These are phyloP conservation scores for Rhea americana DNA, from an alignment of 2,113 vertebrate species.

Conservation along the genomic window DNA sequence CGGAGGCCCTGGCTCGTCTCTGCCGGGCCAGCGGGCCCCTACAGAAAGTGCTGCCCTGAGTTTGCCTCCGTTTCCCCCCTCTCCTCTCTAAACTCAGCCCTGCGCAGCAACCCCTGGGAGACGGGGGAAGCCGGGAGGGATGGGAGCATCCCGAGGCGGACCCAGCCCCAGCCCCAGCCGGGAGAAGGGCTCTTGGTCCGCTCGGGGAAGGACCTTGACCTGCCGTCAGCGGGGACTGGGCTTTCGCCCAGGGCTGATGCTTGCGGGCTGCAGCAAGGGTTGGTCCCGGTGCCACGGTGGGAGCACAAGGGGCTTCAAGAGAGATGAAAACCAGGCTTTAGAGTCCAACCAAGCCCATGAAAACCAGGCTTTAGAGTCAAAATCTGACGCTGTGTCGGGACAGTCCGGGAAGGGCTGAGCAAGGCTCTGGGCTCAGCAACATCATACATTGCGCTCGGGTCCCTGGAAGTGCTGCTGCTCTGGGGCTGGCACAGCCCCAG, in stretches of 20 bases:
- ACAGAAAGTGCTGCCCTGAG: rapidly evolving
- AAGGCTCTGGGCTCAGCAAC: too few species aligned
- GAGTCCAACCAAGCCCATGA: not conserved
- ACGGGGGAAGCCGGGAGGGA: not conserved
- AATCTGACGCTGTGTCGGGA: not conserved
- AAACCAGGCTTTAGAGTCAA: not conserved
- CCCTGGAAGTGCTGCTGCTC: not conserved
- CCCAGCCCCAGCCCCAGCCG: not conserved
- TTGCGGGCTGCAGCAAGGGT: too few species aligned
- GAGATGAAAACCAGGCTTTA: not conserved
- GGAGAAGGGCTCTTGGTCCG: not conserved
- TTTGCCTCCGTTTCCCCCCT: not conserved
- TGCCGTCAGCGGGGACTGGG: rapidly evolving
- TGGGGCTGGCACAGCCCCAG: not conserved
- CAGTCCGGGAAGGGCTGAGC: not conserved
- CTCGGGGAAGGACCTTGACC: not conserved
- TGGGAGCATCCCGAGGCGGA: not conserved
- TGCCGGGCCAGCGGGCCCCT: rapidly evolving
- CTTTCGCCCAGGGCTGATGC: too few species aligned
- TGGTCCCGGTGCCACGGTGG: too few species aligned
- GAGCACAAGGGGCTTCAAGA: too few species aligned
- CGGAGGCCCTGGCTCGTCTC: not conserved
- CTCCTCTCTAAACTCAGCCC: not conserved
- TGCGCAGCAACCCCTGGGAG: not conserved
- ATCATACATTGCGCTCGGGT: rapidly evolving